These are phyloP conservation scores for Saccopteryx bilineata DNA, from an alignment of 2,113 vertebrate species.

Conservation along the genomic window DNA sequence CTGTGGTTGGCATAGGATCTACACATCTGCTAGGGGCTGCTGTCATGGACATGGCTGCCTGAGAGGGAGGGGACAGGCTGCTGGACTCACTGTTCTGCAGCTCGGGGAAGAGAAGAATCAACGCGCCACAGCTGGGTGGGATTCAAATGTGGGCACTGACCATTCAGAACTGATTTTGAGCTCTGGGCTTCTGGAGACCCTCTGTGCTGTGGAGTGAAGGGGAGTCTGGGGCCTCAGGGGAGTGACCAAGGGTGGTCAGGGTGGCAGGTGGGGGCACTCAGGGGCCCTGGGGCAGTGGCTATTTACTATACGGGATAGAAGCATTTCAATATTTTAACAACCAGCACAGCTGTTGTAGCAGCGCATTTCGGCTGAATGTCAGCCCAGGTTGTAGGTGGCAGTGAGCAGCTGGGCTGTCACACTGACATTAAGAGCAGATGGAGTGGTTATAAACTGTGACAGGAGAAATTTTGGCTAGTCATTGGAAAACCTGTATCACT, in stretches of 20 bases:
- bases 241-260: neutral
- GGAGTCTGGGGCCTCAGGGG: neutral
- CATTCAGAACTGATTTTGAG: neutral
- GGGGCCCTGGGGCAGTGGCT: conserved; percentile 19
- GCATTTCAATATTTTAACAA: conserved; percentile 71
- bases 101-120: neutral
- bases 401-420: conserved; percentile 80
- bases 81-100: neutral
- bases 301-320: conserved; percentile 39
- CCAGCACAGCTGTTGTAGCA: conserved; percentile 58
- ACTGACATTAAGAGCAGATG: conserved; percentile 71
- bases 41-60: neutral
- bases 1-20: neutral
- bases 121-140: neutral
- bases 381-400: conserved; percentile 78
- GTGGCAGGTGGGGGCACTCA: conserved; percentile 20
- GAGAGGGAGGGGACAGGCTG: neutral
- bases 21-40: conserved; percentile 13
- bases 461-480: conserved; percentile 67
- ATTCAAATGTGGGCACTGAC: neutral
- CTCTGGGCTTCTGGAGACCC: neutral
- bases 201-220: neutral
- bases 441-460: conserved; percentile 70
- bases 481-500: conserved; percentile 22
- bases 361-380: conserved; percentile 62